Conservation (phyloP, 1,140 invertebrate species). For the Scylla paramamosain region DNA sequence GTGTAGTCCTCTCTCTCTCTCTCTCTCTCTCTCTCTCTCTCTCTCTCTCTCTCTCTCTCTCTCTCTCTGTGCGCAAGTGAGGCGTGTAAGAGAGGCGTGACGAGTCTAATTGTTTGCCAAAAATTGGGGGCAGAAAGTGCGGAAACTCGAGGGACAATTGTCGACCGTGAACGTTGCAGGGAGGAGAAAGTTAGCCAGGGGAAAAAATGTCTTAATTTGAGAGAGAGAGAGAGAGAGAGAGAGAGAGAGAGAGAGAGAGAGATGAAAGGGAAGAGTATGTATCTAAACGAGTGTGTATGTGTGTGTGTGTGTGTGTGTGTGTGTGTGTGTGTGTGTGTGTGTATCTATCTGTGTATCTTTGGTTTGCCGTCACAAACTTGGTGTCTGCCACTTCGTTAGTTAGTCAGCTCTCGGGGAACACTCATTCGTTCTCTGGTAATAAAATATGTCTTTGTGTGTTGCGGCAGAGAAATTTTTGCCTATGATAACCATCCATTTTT, state of each 20-base stretch:
- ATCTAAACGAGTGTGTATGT: neutral
- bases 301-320: constrained; percentile 6
- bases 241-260: constrained; percentile 19
- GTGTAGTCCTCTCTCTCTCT: neutral
- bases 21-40: constrained; percentile 10
- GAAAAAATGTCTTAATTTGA: constrained; percentile 5
- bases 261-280: neutral
- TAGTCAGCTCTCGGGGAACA: too few species aligned
- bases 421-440: neutral
- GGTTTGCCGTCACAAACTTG: neutral
- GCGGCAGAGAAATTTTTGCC: neutral
- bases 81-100: neutral
- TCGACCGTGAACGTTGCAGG: neutral
- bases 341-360: neutral
- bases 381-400: neutral
- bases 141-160: constrained; percentile 11
- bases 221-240: neutral
- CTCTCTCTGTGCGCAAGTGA: neutral
- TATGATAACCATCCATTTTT: neutral
- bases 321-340: too few species aligned
- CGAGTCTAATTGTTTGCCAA: constrained; percentile 1
- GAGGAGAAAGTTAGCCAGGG: neutral
- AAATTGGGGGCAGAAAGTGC: neutral
- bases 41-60: neutral
- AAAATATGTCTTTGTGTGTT: too few species aligned